phyloP scores from a whole-genome alignment of 2,888 invertebrate genomes.

The Calameuta idolon region DNA sequence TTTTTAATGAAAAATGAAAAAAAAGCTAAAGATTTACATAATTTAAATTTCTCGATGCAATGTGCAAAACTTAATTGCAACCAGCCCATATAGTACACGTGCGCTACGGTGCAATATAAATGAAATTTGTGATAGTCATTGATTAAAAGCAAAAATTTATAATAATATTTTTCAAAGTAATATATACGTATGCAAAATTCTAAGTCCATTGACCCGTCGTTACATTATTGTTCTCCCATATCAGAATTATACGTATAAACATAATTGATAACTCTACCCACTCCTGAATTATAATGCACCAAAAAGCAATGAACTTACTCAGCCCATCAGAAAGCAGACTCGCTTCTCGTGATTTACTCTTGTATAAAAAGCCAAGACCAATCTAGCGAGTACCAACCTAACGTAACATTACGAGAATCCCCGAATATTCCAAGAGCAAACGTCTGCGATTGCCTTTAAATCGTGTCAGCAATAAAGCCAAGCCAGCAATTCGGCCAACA shows the following conservation, averaged over 20 bases:
- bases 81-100: too few species aligned
- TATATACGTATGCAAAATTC: too few species aligned
- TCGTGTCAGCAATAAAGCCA: neutral
- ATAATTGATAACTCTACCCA: neutral
- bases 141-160: too few species aligned
- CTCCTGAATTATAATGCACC: neutral
- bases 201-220: too few species aligned
- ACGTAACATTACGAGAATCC: neutral
- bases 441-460: neutral
- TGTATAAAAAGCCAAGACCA: neutral
- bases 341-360: neutral
- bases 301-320: neutral
- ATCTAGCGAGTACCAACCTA: neutral
- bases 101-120: too few species aligned
- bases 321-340: neutral
- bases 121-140: too few species aligned
- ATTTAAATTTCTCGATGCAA: too few species aligned
- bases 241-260: too few species aligned
- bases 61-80: too few species aligned
- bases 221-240: too few species aligned
- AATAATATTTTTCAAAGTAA: too few species aligned
- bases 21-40: too few species aligned
- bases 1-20: neutral
- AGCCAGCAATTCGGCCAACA: neutral
- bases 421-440: conserved; percentile 2